Evolutionary conservation across 2,113 vertebrate genomes (phyloP).

Genomic region (Heterotis niloticus): DNA sequence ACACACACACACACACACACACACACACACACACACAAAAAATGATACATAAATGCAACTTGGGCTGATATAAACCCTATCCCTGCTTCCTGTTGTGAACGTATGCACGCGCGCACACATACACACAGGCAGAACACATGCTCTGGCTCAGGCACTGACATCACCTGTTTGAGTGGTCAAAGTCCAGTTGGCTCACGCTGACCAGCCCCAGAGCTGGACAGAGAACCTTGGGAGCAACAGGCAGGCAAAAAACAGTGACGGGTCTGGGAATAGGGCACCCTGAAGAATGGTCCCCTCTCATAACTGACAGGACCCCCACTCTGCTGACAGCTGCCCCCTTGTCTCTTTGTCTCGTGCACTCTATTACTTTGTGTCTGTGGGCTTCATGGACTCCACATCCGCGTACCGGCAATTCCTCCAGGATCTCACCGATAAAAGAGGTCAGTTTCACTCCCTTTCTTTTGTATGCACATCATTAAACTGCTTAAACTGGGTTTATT

Average conservation of each 20-base stretch:
- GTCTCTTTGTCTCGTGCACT: background rate
- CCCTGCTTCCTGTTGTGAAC: too few species aligned
- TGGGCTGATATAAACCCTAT: too few species aligned
- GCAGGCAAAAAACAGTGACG: background rate
- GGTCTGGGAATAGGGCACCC: conserved; percentile 26
- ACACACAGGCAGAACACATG: conserved; percentile 47
- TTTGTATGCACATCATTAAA: background rate
- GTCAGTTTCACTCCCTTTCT: conserved; percentile 49
- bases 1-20: conserved; percentile 23
- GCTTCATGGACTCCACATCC: conserved; percentile 58
- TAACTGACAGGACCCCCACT: conserved; percentile 44
- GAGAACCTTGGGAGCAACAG: background rate
- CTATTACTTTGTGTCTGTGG: background rate
- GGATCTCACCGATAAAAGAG: conserved; percentile 67
- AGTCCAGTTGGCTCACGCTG: conserved; percentile 64
- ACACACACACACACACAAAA: conserved; percentile 16
- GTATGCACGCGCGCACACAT: conserved; percentile 12
- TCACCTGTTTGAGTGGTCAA: conserved; percentile 68
- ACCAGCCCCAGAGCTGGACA: conserved; percentile 39
- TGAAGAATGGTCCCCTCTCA: conserved; percentile 28
- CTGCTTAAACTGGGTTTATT: background rate
- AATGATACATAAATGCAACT: background rate
- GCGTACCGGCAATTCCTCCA: conserved; percentile 67
- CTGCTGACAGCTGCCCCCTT: background rate
- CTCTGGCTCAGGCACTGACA: conserved; percentile 57